Percentiles rank a stretch among this genome's conserved stretches.
Conservation (phyloP, 2,888 invertebrate genomes). For the Shargacucullia verbasci region DNA sequence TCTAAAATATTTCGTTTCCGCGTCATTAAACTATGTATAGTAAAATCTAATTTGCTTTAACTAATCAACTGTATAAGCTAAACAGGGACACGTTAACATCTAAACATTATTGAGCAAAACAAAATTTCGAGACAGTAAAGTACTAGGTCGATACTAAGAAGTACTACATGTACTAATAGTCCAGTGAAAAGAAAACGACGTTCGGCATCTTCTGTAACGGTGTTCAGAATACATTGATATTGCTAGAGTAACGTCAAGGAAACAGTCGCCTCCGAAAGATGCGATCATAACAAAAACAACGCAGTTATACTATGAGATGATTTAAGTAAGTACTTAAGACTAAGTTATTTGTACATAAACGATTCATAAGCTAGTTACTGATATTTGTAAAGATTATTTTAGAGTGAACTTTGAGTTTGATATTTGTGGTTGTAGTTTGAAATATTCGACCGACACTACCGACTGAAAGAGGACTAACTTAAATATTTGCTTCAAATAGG, state of each 20-base stretch:
- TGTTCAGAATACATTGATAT: conserved; percentile 50
- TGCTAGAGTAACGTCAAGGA: conserved; percentile 44
- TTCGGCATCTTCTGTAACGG: conserved; percentile 50
- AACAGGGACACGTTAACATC: conserved; percentile 25
- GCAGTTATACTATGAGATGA: conserved; percentile 51
- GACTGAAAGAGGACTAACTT: conserved; percentile 7
- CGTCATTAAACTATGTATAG: conserved; percentile 39
- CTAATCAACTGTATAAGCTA: conserved; percentile 46
- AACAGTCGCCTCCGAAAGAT: conserved; percentile 37
- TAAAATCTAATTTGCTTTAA: conserved; percentile 43
- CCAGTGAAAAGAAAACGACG: conserved; percentile 65
- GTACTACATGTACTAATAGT: conserved; percentile 43
- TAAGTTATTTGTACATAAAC: conserved; percentile 61
- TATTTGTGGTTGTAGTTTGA: conserved; percentile 39
- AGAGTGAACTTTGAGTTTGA: conserved; percentile 47
- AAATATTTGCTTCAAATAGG: conserved; percentile 8
- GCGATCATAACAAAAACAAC: conserved; percentile 50
- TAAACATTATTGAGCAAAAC: conserved; percentile 61
- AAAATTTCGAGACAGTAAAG: conserved; percentile 48
- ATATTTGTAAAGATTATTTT: conserved; percentile 50
- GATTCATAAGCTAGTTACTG: conserved; percentile 60
- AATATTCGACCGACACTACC: conserved; percentile 27
- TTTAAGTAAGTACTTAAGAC: conserved; percentile 59
- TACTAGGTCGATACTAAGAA: conserved; percentile 32
- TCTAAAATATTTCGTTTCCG: conserved; percentile 48